These are phyloP conservation scores for Lasioglossum leucozonium DNA, from an alignment of 2,888 invertebrate species.

Conservation along the genomic window DNA sequence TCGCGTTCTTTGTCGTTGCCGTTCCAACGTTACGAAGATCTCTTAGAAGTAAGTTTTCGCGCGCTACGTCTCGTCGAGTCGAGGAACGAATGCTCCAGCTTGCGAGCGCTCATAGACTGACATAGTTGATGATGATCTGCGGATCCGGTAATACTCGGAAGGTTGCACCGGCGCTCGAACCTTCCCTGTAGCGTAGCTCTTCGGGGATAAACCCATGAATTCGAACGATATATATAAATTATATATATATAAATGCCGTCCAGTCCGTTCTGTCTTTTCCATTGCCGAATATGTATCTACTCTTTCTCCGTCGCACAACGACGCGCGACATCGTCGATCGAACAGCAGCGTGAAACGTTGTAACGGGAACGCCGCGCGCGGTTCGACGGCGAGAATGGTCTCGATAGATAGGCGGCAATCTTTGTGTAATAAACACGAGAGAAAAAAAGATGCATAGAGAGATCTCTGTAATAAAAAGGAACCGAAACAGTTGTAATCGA, in stretches of 20 bases:
- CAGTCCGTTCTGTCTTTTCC: constrained; percentile 1
- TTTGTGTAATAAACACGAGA: constrained; percentile 23
- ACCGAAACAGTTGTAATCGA: constrained; percentile 36
- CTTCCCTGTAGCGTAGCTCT: neutral
- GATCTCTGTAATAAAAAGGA: constrained; percentile 42
- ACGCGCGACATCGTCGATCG: neutral
- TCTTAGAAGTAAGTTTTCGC: constrained; percentile 62
- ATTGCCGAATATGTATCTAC: neutral
- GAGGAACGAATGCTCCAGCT: constrained; percentile 29
- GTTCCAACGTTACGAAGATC: constrained; percentile 56
- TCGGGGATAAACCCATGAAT: neutral
- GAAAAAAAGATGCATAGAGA: constrained; percentile 3
- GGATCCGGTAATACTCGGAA: constrained; percentile 9
- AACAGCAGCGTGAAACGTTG: constrained; percentile 35
- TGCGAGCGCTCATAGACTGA: constrained; percentile 59
- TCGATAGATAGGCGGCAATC: neutral
- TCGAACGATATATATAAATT: neutral
- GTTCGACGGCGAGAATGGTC: neutral
- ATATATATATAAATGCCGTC: too few relatives aligned
- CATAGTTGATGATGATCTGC: constrained; percentile 22
- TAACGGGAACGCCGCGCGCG: neutral
- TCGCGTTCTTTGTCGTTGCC: constrained; percentile 23
- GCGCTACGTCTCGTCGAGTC: constrained; percentile 36
- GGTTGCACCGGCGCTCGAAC: neutral
- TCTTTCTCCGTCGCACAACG: neutral